Conservation (phyloP, 2,113 vertebrate species). For the Aviceda subcristata region DNA sequence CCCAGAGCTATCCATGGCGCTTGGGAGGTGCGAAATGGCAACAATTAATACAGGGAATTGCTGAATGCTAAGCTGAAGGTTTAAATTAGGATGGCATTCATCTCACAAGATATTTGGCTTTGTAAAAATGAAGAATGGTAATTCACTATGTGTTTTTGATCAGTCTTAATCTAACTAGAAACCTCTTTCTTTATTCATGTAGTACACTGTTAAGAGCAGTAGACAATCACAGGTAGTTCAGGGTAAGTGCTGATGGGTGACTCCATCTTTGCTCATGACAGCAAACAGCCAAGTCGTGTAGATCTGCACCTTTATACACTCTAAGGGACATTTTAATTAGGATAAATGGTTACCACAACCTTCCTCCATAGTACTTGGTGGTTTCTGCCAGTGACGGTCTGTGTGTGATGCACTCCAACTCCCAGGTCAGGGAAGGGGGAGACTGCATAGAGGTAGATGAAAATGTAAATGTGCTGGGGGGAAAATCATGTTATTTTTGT, state of each 20-base stretch:
- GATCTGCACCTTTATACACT: not conserved
- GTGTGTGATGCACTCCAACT: not conserved
- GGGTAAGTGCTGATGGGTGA: not conserved
- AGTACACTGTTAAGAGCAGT: not conserved
- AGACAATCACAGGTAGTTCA: not conserved
- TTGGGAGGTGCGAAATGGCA: not conserved
- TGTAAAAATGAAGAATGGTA: not conserved
- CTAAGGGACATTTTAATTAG: not conserved
- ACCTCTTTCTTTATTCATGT: not conserved
- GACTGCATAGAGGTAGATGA: not conserved
- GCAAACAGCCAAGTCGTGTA: not conserved
- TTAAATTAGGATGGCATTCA: not conserved
- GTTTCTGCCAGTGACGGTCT: not conserved
- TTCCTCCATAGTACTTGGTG: not conserved
- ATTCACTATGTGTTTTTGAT: not conserved
- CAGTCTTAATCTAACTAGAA: not conserved
- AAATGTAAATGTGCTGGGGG: not conserved
- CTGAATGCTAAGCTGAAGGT: not conserved
- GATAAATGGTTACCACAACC: not conserved
- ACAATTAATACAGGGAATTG: rapidly evolving
- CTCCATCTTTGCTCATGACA: not conserved
- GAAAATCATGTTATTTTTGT: rapidly evolving
- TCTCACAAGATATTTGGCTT: not conserved
- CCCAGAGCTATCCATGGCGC: rapidly evolving
- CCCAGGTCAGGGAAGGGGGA: rapidly evolving